A percentile compares a stretch with the other conserved stretches of the same genome.
Evolutionary conservation across 2,888 invertebrate genomes (phyloP).

Genomic region (Clistopyga incitator): DNA sequence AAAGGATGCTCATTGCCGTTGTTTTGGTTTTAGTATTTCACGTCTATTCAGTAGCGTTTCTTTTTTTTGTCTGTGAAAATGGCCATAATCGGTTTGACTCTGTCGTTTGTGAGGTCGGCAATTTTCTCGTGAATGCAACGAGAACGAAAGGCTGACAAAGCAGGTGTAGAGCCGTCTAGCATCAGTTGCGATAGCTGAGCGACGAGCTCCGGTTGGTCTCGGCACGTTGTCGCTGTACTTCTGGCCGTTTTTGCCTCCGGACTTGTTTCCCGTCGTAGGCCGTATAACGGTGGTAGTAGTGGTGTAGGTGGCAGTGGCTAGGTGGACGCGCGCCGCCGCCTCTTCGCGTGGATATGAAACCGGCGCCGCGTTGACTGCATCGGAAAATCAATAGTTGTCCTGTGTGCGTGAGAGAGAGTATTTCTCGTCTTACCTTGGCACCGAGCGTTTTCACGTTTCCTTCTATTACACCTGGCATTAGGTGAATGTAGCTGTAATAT

Average conservation of each 20-base stretch:
- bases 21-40: too few relatives aligned
- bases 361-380: slow-evolving; percentile 82
- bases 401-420: slow-evolving; percentile 74
- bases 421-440: slow-evolving; percentile 60
- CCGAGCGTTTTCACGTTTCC: slow-evolving; percentile 30
- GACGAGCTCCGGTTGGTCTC: neutral
- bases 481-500: neutral
- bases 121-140: neutral
- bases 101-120: slow-evolving; percentile 4
- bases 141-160: slow-evolving; percentile 17
- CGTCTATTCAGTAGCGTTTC: neutral
- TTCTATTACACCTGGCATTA: slow-evolving; percentile 22
- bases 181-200: neutral
- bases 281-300: slow-evolving; percentile 45
- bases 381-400: slow-evolving; percentile 81
- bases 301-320: slow-evolving; percentile 56
- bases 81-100: neutral
- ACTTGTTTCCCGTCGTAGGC: slow-evolving; percentile 29
- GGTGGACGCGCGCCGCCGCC: slow-evolving; percentile 56
- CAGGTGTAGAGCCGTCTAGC: neutral
- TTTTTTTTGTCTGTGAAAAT: slow-evolving; percentile 5
- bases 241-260: slow-evolving; percentile 1
- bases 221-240: slow-evolving; percentile 24
- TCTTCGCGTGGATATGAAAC: slow-evolving; percentile 65
- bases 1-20: neutral